A percentile compares a stretch with the other conserved stretches of the same genome.
phyloP scores from a whole-genome alignment of 2,113 vertebrate genomes.

The Australoheros scitulus region DNA sequence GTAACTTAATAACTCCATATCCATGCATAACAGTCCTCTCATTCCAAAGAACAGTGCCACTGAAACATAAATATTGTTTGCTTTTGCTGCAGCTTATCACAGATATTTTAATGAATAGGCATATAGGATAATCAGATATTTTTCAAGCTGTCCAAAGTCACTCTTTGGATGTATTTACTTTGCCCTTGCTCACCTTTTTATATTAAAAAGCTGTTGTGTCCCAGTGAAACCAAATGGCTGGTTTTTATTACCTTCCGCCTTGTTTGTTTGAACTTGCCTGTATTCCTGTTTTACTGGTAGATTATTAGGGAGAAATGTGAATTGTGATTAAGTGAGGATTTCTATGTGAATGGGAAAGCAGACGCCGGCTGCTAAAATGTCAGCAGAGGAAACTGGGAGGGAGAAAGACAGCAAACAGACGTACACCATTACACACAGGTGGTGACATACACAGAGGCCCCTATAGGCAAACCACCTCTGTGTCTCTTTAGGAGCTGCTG shows the following conservation, averaged over 20 bases:
- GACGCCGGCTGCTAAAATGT: slow-evolving; percentile 12
- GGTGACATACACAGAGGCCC: background rate
- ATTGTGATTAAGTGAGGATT: background rate
- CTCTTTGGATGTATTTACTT: too few species aligned
- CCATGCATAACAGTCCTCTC: background rate
- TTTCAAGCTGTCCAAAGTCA: background rate
- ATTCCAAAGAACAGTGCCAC: background rate
- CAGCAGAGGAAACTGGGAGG: background rate
- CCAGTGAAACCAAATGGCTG: background rate
- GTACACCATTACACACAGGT: slow-evolving; percentile 23
- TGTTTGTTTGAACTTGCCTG: background rate
- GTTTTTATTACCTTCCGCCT: background rate
- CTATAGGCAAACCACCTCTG: background rate
- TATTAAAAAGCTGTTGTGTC: background rate
- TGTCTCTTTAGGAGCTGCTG: slow-evolving; percentile 16
- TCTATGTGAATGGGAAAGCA: background rate
- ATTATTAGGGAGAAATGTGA: background rate
- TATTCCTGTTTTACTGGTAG: background rate
- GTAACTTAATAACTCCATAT: slow-evolving; percentile 1
- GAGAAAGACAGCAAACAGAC: background rate
- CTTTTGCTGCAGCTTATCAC: background rate
- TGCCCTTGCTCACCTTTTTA: background rate
- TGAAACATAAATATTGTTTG: background rate
- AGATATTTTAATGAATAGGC: background rate
- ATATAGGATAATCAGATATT: background rate